phyloP scores from a whole-genome alignment of 2,888 invertebrate genomes.

The Ormyrus thymus region DNA sequence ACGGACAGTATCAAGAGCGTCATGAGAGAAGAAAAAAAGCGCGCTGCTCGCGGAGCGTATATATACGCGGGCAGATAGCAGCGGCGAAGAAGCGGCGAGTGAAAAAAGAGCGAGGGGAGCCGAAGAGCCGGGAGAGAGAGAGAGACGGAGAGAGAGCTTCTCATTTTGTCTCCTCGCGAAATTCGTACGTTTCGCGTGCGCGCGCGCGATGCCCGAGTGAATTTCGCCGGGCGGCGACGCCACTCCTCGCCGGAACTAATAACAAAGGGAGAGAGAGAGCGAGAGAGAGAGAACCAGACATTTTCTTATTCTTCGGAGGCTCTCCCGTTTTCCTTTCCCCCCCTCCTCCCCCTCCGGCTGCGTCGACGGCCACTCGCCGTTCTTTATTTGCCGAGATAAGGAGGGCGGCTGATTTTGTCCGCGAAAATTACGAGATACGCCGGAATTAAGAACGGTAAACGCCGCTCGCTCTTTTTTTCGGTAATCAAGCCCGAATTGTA shows the following conservation, averaged over 20 bases:
- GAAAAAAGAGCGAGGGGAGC: constrained; percentile 5
- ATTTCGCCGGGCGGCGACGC: constrained; percentile 28
- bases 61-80: constrained; percentile 18
- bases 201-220: constrained; percentile 47
- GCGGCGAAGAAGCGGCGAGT: constrained; percentile 26
- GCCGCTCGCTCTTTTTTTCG: too few species aligned
- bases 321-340: not conserved
- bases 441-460: constrained; percentile 14
- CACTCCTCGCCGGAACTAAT: constrained; percentile 48
- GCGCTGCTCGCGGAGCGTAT: constrained; percentile 13
- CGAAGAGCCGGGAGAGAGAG: constrained; percentile 7
- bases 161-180: constrained; percentile 51
- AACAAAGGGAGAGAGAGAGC: constrained; percentile 37
- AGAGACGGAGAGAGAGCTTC: constrained; percentile 53
- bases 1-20: constrained; percentile 53
- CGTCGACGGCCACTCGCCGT: not conserved
- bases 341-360: not conserved
- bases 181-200: constrained; percentile 44
- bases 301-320: constrained; percentile 46
- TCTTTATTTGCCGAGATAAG: not conserved
- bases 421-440: not conserved
- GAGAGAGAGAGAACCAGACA: constrained; percentile 36
- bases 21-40: constrained; percentile 31
- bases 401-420: not conserved
- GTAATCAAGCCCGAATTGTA: too few species aligned